Conservation (phyloP, 2,797 vertebrate genomes). For the Oreochromis grahami region DNA sequence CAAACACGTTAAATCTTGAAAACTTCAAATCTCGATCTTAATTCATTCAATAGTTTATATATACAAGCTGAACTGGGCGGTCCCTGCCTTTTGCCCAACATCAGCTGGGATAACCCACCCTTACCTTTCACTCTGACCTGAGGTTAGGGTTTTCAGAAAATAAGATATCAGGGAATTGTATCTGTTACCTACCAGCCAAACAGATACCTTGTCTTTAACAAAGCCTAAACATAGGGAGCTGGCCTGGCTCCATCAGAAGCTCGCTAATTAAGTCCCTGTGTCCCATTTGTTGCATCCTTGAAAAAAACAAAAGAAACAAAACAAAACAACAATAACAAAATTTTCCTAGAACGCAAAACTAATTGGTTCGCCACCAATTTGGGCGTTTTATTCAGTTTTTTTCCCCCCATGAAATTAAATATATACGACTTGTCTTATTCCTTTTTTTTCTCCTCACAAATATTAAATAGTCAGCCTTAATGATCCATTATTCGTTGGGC, state of each 20-base stretch:
- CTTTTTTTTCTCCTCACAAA: not conserved
- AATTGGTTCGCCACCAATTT: not conserved
- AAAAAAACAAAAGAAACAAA: accelerated
- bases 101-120: accelerated
- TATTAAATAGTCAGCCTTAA: not conserved
- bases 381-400: not conserved
- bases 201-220: not conserved
- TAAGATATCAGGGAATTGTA: not conserved
- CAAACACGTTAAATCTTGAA: not conserved
- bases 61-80: accelerated
- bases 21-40: not conserved
- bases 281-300: not conserved
- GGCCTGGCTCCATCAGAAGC: not conserved
- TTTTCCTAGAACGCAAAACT: not conserved
- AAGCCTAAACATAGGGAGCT: not conserved
- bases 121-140: not conserved
- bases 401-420: not conserved
- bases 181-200: not conserved
- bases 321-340: not conserved
- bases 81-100: not conserved
- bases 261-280: not conserved
- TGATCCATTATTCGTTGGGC: not conserved
- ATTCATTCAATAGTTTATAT: not conserved
- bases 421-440: not conserved
- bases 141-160: not conserved